phyloP scores from a whole-genome alignment of 2,888 invertebrate species.

The Drosophila melanosoma region DNA sequence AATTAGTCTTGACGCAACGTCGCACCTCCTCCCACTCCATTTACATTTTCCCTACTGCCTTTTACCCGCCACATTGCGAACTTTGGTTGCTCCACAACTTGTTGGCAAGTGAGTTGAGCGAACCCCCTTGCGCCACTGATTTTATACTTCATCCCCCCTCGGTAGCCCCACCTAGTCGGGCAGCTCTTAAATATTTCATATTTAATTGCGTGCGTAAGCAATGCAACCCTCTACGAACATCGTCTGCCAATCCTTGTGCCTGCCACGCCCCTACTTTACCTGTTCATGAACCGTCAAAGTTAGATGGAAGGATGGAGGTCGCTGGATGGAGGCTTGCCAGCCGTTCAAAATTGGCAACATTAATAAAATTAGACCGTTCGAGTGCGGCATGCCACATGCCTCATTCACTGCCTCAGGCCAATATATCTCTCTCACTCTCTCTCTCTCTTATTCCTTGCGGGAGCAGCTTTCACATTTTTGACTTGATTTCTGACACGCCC shows the following conservation, averaged over 20 bases:
- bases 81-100: slow-evolving; percentile 40
- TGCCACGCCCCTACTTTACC: slow-evolving; percentile 32
- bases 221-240: slow-evolving; percentile 44
- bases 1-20: slow-evolving; percentile 54
- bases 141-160: background rate
- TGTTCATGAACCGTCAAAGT: slow-evolving; percentile 12
- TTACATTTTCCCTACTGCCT: background rate
- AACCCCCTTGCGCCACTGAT: background rate
- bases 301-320: background rate
- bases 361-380: slow-evolving; percentile 78
- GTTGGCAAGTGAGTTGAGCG: slow-evolving; percentile 28
- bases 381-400: slow-evolving; percentile 33
- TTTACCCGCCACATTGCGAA: background rate
- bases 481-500: slow-evolving; percentile 42
- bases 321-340: slow-evolving; percentile 5
- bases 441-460: slow-evolving; percentile 5
- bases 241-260: background rate
- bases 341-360: slow-evolving; percentile 76
- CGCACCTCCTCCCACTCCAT: background rate
- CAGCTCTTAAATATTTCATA: slow-evolving; percentile 77
- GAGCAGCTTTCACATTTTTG: slow-evolving; percentile 54
- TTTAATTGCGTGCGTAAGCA: slow-evolving; percentile 80
- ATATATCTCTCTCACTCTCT: slow-evolving; percentile 1
- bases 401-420: slow-evolving; percentile 6
- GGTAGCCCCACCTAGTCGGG: background rate